Conservation (phyloP, 2,888 invertebrate species). For the Agrypnus murinus region DNA sequence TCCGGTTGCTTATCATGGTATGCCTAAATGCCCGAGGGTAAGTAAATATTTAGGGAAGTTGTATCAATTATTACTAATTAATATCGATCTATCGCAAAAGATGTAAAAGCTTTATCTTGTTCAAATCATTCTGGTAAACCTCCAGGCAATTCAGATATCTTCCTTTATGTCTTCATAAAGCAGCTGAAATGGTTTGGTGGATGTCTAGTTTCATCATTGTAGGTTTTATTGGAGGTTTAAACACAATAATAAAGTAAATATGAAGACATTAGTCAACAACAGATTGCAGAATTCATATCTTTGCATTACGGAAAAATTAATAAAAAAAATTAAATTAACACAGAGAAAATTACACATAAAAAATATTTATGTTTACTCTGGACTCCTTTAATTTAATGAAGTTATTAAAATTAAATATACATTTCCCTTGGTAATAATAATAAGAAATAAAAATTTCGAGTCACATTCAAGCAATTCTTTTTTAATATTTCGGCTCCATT, state of each 20-base stretch:
- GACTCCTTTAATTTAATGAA: not conserved
- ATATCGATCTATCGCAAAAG: slow-evolving; percentile 5
- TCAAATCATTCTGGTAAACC: not conserved
- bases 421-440: too few relatives aligned
- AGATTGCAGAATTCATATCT: too few relatives aligned
- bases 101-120: not conserved
- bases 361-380: not conserved
- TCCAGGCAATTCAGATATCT: not conserved
- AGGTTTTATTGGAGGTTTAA: too few relatives aligned
- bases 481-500: too few relatives aligned
- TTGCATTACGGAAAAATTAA: too few relatives aligned
- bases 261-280: too few relatives aligned
- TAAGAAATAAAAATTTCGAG: too few relatives aligned
- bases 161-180: not conserved
- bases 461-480: too few relatives aligned
- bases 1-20: not conserved
- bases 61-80: slow-evolving; percentile 20
- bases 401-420: too few relatives aligned
- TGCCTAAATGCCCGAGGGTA: not conserved
- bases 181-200: not conserved
- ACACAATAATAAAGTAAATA: too few relatives aligned
- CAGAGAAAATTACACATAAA: too few relatives aligned
- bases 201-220: not conserved
- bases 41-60: slow-evolving; percentile 17
- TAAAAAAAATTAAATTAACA: too few relatives aligned